phyloP scores from a whole-genome alignment of 2,888 invertebrate species.

The Dynastes maya region DNA sequence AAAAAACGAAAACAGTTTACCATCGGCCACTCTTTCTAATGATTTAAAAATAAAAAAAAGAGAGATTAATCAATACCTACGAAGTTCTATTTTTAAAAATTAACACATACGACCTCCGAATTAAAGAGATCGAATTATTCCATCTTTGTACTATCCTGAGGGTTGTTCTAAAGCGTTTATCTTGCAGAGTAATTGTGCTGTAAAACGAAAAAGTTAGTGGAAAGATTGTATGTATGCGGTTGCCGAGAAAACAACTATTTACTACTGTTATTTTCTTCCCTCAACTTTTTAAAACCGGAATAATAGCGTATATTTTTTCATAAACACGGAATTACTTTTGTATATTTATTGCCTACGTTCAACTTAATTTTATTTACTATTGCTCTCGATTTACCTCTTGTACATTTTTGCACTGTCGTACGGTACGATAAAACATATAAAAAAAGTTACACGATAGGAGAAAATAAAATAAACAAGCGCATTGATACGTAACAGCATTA shows the following conservation, averaged over 20 bases:
- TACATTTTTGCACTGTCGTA: background rate
- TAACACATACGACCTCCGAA: too few species aligned
- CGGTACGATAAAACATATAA: background rate
- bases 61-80: too few species aligned
- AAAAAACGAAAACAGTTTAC: too few species aligned
- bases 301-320: constrained; percentile 32
- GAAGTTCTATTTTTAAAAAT: background rate
- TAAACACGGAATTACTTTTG: constrained; percentile 27
- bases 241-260: constrained; percentile 26
- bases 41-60: too few species aligned
- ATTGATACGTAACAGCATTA: background rate
- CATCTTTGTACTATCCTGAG: background rate
- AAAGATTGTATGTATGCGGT: background rate
- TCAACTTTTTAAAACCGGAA: constrained; percentile 34
- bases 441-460: too few species aligned
- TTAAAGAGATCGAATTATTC: background rate
- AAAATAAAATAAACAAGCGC: background rate
- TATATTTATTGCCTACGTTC: background rate
- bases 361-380: background rate
- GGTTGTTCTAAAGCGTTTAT: constrained; percentile 2
- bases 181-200: constrained; percentile 5
- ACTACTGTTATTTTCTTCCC: constrained; percentile 20
- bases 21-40: too few species aligned
- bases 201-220: constrained; percentile 3
- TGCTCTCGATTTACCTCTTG: background rate